Evolutionary conservation across 1,140 invertebrate genomes (phyloP).

Genomic region (Nasonia vitripennis): DNA sequence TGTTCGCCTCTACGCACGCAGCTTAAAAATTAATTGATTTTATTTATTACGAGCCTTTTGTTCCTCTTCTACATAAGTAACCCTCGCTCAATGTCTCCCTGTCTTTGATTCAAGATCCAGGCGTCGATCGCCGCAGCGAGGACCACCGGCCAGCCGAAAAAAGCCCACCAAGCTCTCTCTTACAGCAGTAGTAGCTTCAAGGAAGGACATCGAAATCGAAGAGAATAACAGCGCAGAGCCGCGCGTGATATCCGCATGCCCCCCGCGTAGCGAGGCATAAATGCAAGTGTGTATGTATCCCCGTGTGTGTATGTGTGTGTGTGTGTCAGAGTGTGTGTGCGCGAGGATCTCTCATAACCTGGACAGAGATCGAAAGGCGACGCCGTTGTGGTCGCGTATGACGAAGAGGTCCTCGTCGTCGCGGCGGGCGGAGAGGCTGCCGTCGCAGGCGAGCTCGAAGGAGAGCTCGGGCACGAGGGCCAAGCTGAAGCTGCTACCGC

Average conservation of each 20-base stretch:
- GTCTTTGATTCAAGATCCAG: neutral
- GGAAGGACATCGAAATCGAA: neutral
- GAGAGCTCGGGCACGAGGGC: constrained; percentile 71
- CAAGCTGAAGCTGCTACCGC: constrained; percentile 66
- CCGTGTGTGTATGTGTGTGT: neutral
- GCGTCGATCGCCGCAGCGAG: no score
- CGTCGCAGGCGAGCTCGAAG: constrained; percentile 63
- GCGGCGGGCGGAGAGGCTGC: neutral
- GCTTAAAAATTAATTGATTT: constrained; percentile 20
- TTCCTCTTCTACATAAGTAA: constrained; percentile 8
- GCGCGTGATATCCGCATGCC: neutral
- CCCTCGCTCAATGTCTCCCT: neutral
- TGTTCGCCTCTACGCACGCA: neutral
- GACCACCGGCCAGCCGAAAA: neutral
- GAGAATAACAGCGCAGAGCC: neutral
- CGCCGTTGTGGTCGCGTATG: neutral
- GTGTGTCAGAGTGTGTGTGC: neutral
- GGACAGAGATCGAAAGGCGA: constrained; percentile 29
- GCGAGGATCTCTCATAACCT: constrained; percentile 15
- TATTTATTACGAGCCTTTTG: constrained; percentile 10
- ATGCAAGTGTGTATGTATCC: neutral
- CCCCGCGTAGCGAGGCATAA: constrained; percentile 17
- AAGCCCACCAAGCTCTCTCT: neutral
- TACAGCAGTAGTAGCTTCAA: neutral
- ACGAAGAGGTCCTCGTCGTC: constrained; percentile 23